phyloP scores from a whole-genome alignment of 37 sponge, comb jelly and placozoan species.

The Mnemiopsis leidyi region DNA sequence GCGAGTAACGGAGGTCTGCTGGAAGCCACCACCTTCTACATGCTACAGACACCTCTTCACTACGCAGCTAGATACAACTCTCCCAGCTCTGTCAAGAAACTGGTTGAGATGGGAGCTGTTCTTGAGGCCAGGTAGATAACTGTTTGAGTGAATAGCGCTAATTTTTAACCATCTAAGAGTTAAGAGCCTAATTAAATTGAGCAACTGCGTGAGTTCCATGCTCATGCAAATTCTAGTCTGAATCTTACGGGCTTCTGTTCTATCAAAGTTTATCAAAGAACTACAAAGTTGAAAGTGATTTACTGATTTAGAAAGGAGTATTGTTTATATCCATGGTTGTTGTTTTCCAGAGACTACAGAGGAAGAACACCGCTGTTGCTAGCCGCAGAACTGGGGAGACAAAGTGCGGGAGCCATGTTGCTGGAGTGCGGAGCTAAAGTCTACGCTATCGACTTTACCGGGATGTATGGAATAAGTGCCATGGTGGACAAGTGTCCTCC shows the following conservation, averaged over 20 bases:
- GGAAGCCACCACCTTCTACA: conserved; percentile 66
- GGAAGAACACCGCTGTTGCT: conserved; percentile 78
- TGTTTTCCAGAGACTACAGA: conserved; percentile 60
- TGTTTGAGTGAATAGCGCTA: no score
- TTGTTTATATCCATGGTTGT: no score
- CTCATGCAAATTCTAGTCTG: no score
- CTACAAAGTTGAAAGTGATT: no score
- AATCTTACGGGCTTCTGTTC: no score
- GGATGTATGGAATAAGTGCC: conserved; percentile 62
- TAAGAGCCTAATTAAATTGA: no score
- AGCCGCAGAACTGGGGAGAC: conserved; percentile 72
- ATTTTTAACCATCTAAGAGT: no score
- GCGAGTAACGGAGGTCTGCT: conserved; percentile 66
- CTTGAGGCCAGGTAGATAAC: conserved; percentile 63
- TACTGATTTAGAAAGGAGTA: no score
- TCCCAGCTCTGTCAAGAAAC: conserved; percentile 59
- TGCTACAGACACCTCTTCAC: conserved; percentile 72
- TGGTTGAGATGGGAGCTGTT: conserved; percentile 43
- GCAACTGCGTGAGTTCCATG: no score
- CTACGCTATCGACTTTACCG: conserved; percentile 61
- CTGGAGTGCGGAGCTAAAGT: conserved; percentile 60
- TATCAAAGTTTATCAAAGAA: no score
- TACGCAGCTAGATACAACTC: conserved; percentile 69
- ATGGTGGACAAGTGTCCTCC: conserved; percentile 66
- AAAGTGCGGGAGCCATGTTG: conserved; percentile 59